A percentile compares a stretch with the other conserved stretches of the same genome.
These are phyloP conservation scores for Drosophila pandora DNA, from an alignment of 1,140 invertebrate species.

Conservation along the genomic window DNA sequence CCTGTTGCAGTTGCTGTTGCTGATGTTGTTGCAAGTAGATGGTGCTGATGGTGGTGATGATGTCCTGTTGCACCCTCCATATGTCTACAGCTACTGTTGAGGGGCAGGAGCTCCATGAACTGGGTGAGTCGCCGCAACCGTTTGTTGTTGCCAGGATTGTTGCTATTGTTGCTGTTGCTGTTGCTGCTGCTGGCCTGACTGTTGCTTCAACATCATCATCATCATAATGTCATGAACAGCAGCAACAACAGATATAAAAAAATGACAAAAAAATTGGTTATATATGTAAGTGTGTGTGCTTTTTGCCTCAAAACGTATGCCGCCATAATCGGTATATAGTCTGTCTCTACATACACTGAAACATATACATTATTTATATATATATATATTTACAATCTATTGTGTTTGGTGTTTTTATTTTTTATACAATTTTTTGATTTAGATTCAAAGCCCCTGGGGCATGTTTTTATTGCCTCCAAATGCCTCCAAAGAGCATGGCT, in stretches of 20 bases:
- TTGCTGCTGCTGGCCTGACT: neutral
- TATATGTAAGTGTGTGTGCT: neutral
- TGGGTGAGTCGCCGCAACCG: conserved; percentile 4
- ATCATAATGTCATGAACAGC: neutral
- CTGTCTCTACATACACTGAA: neutral
- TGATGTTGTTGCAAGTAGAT: neutral
- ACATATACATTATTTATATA: neutral
- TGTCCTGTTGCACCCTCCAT: neutral
- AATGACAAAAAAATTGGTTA: conserved; percentile 1
- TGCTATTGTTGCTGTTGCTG: conserved; percentile 6
- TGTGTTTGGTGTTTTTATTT: neutral
- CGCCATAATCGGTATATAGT: neutral
- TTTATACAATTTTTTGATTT: too few relatives aligned
- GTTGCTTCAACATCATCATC: neutral
- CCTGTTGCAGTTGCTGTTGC: neutral
- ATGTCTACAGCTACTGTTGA: neutral
- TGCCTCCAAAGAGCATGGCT: neutral
- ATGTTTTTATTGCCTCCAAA: conserved; percentile 14
- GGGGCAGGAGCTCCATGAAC: conserved; percentile 14
- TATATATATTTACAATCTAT: conserved; percentile 1
- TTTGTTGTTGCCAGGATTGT: conserved; percentile 5
- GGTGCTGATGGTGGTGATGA: neutral
- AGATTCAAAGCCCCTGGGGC: neutral
- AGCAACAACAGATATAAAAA: neutral
- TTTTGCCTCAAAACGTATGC: neutral